A percentile compares a stretch with the other conserved stretches of the same genome.
phyloP scores from a whole-genome alignment of 1,140 invertebrate species.

The Panulirus ornatus region DNA sequence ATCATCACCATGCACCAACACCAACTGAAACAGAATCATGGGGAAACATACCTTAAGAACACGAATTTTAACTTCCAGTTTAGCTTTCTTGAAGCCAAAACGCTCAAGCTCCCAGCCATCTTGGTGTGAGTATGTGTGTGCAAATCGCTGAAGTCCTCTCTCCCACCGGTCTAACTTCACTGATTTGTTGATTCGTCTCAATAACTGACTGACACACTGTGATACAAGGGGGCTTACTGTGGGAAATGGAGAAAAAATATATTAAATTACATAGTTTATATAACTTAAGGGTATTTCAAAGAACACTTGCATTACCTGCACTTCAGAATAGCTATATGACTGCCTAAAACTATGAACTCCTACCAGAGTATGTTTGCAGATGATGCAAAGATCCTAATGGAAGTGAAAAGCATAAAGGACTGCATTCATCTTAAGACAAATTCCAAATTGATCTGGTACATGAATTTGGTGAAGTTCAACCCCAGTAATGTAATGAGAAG shows the following conservation, averaged over 20 bases:
- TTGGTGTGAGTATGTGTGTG: constrained; percentile 90
- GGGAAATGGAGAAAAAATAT: constrained; percentile 77
- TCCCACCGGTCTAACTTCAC: constrained; percentile 94
- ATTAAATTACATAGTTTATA: background rate
- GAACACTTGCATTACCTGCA: too few relatives aligned
- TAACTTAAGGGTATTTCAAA: too few relatives aligned
- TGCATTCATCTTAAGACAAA: too few relatives aligned
- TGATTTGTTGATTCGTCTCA: constrained; percentile 91
- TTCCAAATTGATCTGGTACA: too few relatives aligned
- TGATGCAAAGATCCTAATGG: too few relatives aligned
- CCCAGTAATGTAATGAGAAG: too few relatives aligned
- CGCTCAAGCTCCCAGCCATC: constrained; percentile 98
- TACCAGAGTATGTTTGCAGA: too few relatives aligned
- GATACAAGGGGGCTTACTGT: constrained; percentile 88
- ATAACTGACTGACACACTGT: constrained; percentile 92
- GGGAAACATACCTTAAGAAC: constrained; percentile 86
- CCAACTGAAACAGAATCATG: background rate
- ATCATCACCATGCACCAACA: background rate
- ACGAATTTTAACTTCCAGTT: constrained; percentile 90
- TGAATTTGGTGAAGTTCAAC: too few relatives aligned
- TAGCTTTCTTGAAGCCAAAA: constrained; percentile 96
- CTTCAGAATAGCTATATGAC: too few relatives aligned
- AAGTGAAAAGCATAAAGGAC: too few relatives aligned
- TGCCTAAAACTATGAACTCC: too few relatives aligned
- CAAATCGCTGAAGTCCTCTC: constrained; percentile 92